These are phyloP conservation scores for Anabas testudineus DNA, from an alignment of 2,797 vertebrate species.

Conservation along the genomic window DNA sequence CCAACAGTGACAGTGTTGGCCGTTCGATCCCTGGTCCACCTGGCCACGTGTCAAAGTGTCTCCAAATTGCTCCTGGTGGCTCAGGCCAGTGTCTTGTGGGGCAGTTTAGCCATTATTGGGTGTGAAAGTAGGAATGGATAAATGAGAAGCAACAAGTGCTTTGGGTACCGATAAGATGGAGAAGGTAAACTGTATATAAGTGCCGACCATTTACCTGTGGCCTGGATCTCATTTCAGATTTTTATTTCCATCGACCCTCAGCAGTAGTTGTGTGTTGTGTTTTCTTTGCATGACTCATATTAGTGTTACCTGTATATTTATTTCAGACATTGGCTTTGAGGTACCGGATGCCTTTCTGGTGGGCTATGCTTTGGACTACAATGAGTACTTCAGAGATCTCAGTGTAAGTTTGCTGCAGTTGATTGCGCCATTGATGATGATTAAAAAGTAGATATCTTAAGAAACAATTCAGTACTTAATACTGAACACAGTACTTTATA, in stretches of 20 bases:
- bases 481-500: neutral
- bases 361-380: constrained; percentile 89
- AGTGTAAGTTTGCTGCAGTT: constrained; percentile 79
- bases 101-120: no score
- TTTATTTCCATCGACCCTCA: constrained; percentile 15
- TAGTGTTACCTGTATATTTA: constrained; percentile 11
- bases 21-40: no score
- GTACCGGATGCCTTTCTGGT: constrained; percentile 88
- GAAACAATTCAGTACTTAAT: neutral
- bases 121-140: no score
- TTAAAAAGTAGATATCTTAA: neutral
- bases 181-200: no score
- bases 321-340: constrained; percentile 88
- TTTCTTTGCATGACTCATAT: constrained; percentile 23
- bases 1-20: neutral
- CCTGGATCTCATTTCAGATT: neutral
- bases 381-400: constrained; percentile 90
- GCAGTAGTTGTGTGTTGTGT: neutral
- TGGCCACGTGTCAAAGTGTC: no score
- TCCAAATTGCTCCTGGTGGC: no score
- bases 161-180: no score
- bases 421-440: neutral
- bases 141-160: no score
- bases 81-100: no score
- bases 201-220: no score